Conservation (phyloP, 1,140 invertebrate genomes). For the Orchesella cincta region DNA sequence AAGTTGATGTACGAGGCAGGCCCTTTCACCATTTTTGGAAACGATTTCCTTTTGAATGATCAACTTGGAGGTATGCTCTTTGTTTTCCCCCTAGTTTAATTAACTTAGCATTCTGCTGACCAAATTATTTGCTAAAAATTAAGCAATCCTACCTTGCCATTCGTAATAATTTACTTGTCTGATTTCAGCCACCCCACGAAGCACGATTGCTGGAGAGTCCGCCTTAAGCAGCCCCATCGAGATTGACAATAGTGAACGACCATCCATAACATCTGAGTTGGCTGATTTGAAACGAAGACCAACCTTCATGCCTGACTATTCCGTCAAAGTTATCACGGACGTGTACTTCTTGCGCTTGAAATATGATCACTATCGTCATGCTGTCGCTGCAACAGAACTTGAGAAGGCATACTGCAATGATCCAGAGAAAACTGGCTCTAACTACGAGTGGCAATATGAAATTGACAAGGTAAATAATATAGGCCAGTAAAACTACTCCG, state of each 20-base stretch:
- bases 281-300: background rate
- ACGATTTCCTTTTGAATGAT: constrained; percentile 43
- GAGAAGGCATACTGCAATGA: constrained; percentile 39
- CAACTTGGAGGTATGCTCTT: background rate
- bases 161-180: background rate
- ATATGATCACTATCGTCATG: constrained; percentile 40
- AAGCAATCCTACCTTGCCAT: background rate
- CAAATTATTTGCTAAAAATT: background rate
- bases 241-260: background rate
- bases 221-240: constrained; percentile 1
- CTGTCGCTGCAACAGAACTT: constrained; percentile 41
- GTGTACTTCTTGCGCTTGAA: constrained; percentile 40
- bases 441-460: constrained; percentile 47
- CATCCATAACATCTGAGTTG: background rate
- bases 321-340: constrained; percentile 41
- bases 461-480: constrained; percentile 40
- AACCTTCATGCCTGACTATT: constrained; percentile 43
- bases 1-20: constrained; percentile 62
- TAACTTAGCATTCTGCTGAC: background rate
- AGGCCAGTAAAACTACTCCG: background rate
- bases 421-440: constrained; percentile 24
- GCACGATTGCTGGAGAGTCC: background rate
- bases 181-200: background rate
- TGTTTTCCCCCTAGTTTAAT: background rate
- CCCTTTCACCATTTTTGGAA: constrained; percentile 65